Percentiles rank a stretch among this genome's conserved stretches.
Evolutionary conservation across 2,888 invertebrate genomes (phyloP).

Genomic region (Salticus scenicus): DNA sequence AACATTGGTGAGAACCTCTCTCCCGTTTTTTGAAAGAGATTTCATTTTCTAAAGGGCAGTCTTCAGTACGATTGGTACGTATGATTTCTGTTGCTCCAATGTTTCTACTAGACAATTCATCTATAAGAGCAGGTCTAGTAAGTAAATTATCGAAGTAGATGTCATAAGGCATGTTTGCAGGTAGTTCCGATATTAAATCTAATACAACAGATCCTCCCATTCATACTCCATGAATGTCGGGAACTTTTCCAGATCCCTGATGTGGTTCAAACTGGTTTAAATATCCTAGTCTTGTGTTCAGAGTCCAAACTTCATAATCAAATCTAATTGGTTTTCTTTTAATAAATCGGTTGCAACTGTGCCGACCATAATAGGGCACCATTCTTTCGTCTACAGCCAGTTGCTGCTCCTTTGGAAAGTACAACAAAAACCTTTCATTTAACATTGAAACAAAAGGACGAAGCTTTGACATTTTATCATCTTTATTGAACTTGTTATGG

Average conservation of each 20-base stretch:
- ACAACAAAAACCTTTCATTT: conserved; percentile 22
- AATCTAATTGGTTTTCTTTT: conserved; percentile 1
- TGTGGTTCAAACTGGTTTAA: conserved; percentile 1
- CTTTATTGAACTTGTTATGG: background rate
- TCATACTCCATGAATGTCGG: background rate
- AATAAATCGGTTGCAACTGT: background rate
- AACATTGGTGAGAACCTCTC: background rate
- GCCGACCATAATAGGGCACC: conserved; percentile 19
- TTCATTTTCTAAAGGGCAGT: background rate
- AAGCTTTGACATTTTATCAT: conserved; percentile 8
- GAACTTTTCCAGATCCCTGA: background rate
- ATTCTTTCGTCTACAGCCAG: conserved; percentile 17
- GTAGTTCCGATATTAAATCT: conserved; percentile 4
- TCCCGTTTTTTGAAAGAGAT: background rate
- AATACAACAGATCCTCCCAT: conserved; percentile 11
- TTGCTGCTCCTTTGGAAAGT: conserved; percentile 6
- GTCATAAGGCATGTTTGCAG: background rate
- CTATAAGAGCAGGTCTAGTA: background rate
- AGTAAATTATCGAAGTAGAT: background rate
- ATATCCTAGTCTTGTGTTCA: conserved; percentile 21
- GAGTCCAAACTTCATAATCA: conserved; percentile 5
- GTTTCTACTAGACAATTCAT: background rate
- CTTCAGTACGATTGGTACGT: background rate
- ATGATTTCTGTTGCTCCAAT: background rate
- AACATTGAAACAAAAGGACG: conserved; percentile 1